Evolutionary conservation across 1,140 invertebrate species (phyloP).

Genomic region (Drosophila pseudoobscura): DNA sequence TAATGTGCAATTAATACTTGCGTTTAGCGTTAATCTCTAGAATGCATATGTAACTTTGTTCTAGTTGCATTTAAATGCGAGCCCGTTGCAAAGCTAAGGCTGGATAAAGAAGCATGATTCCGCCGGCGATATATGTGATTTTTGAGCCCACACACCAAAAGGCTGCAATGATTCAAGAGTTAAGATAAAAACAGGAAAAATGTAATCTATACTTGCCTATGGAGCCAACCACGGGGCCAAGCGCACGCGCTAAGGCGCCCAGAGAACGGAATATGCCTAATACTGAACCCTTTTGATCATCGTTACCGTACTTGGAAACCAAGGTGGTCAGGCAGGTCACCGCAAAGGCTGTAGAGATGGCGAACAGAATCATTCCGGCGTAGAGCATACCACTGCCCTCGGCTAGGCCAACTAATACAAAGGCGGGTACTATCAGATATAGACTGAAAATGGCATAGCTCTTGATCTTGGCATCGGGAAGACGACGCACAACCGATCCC

Average conservation of each 20-base stretch:
- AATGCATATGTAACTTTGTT: constrained; percentile 38
- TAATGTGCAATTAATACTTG: constrained; percentile 65
- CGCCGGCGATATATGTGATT: constrained; percentile 89
- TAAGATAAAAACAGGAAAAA: not conserved
- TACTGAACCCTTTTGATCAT: constrained; percentile 94
- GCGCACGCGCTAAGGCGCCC: constrained; percentile 95
- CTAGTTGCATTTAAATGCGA: constrained; percentile 51
- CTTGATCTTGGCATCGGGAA: constrained; percentile 91
- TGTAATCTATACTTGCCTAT: constrained; percentile 84
- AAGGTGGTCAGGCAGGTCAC: constrained; percentile 97
- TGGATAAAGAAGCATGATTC: constrained; percentile 87
- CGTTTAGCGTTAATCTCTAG: constrained; percentile 21
- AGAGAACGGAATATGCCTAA: constrained; percentile 97
- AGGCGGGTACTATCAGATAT: constrained; percentile 94
- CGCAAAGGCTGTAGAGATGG: constrained; percentile 96
- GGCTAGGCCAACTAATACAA: constrained; percentile 92
- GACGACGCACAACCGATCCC: constrained; percentile 92
- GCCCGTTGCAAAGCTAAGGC: constrained; percentile 85
- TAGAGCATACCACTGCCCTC: constrained; percentile 86
- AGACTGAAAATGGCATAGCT: constrained; percentile 90
- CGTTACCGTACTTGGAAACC: constrained; percentile 92
- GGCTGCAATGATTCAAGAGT: constrained; percentile 83
- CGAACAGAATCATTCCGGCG: constrained; percentile 93
- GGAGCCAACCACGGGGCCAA: constrained; percentile 95
- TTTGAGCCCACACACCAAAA: constrained; percentile 92